Base-by-base conservation (phyloP, 2,113 vertebrate species). In the Sphaerodactylus townsendi region DNA sequence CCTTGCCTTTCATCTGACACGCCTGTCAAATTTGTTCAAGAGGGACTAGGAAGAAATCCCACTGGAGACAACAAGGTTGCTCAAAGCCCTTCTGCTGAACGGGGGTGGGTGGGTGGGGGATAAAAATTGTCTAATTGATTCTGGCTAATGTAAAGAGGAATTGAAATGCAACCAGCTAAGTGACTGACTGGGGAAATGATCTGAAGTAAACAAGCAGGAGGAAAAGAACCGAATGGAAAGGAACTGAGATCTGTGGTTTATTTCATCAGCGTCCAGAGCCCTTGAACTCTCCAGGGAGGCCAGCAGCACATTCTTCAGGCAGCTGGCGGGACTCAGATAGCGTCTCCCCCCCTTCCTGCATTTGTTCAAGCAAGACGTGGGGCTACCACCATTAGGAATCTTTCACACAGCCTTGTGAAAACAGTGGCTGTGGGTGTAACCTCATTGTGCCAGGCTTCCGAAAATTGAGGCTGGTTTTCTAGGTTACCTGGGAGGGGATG, bases 341-440 rank as follows among this genome's bases (percentile, higher is more conserved):
- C 41, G 39, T 87, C 73, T 84, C 53, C 75, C 87, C n/a, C 87
- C 82, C 65, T 93, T 94, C 93, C 92, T 93, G 85, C 70, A 56
- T 94, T 93, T 95, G 89, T 92, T 92, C 75, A 71, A 85, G 89
- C 81, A 87, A 92, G 86, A 93, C 88, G 88, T 87, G 91, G 88
- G 93, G 93, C 88, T 81, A 90, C 86, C 77, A 90, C 56, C 89
- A 89, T 87, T 89, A 87, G 93, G 91, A 94, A 94, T 92, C 62
- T 78, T 46, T 86, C 86, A 86, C 28, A 2, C 44, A 50, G 85
- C 35, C 68, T 73, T 86, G 81, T 44, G 23, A 80, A 82, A 86
- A 90, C 72, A 83, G 88, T 59, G 79, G 77, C 50, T 69, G 7
- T 65, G 92, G 90, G 87, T 89, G 79, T 81, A 92, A 91, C 83